Conservation (phyloP, 92 coral and sea anemone genomes). For the Epizoanthus scotinus region DNA sequence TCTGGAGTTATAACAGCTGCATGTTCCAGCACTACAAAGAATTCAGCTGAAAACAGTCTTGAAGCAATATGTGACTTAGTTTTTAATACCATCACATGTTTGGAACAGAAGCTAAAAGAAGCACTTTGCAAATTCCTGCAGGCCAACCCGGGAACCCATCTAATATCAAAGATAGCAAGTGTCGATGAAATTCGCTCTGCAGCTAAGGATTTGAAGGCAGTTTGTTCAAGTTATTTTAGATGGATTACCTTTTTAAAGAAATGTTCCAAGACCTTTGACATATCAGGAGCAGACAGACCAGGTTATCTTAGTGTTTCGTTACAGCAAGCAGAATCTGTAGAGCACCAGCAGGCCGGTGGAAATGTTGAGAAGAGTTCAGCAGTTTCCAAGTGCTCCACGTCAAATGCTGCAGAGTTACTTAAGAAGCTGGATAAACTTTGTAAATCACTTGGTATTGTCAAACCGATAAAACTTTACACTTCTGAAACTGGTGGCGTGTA, state of each 20-base stretch:
- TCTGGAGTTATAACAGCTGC: too few species aligned
- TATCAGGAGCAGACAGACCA: constrained; percentile 4
- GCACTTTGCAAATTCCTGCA: too few species aligned
- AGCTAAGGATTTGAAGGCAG: background rate
- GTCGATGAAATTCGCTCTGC: too few species aligned
- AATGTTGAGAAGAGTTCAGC: background rate
- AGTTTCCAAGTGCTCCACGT: background rate
- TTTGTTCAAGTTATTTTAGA: constrained; percentile 10
- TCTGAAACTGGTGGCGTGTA: background rate
- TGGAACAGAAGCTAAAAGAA: too few species aligned
- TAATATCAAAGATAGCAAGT: too few species aligned
- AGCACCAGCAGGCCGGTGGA: background rate
- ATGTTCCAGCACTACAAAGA: too few species aligned
- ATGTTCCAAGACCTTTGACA: background rate
- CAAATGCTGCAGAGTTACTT: background rate
- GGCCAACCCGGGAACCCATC: too few species aligned
- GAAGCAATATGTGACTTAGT: too few species aligned
- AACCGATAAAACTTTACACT: constrained; percentile 1
- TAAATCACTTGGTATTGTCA: constrained; percentile 7
- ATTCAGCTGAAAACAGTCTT: too few species aligned
- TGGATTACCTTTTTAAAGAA: constrained; percentile 8
- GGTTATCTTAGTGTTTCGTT: constrained; percentile 10
- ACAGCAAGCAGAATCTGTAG: background rate
- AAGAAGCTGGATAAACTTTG: background rate
- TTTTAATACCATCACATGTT: too few species aligned